A percentile compares a stretch with the other conserved stretches of the same genome.
Evolutionary conservation across 2,797 vertebrate species (phyloP).

Genomic region (Poeciliopsis paucimaculata): DNA sequence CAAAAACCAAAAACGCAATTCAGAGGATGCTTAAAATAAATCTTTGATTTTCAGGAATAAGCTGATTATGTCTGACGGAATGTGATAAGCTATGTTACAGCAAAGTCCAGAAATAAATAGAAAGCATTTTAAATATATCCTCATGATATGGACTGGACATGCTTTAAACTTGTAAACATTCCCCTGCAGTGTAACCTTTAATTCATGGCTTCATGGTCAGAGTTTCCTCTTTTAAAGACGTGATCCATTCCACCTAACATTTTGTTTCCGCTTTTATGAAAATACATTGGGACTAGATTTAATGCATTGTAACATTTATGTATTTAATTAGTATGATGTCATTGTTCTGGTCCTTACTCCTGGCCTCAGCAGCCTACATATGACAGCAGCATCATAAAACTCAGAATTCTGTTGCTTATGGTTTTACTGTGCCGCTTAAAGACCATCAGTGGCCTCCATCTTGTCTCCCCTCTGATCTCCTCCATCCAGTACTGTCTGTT

Average conservation of each 20-base stretch:
- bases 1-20: not conserved
- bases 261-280: not conserved
- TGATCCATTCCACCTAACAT: not conserved
- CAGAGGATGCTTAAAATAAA: not conserved
- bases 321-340: not conserved
- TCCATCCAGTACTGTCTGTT: not conserved
- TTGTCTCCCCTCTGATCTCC: not conserved
- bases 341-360: not conserved
- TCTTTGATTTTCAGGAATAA: not conserved
- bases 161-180: not conserved
- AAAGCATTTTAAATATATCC: not conserved
- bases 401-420: not conserved
- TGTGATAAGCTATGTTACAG: not conserved
- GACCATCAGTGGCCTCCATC: not conserved
- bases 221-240: not conserved
- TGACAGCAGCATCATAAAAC: not conserved
- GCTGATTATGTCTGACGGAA: not conserved
- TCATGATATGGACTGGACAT: not conserved
- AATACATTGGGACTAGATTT: not conserved
- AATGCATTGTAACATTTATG: not conserved
- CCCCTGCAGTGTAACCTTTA: not conserved
- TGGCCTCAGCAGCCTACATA: not conserved
- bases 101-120: not conserved
- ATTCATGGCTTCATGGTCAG: not conserved
- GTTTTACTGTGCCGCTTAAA: not conserved